Percentiles rank a stretch among this genome's conserved stretches.
Evolutionary conservation across 2,113 vertebrate genomes (phyloP).

Genomic region (Pteruthius melanotis): DNA sequence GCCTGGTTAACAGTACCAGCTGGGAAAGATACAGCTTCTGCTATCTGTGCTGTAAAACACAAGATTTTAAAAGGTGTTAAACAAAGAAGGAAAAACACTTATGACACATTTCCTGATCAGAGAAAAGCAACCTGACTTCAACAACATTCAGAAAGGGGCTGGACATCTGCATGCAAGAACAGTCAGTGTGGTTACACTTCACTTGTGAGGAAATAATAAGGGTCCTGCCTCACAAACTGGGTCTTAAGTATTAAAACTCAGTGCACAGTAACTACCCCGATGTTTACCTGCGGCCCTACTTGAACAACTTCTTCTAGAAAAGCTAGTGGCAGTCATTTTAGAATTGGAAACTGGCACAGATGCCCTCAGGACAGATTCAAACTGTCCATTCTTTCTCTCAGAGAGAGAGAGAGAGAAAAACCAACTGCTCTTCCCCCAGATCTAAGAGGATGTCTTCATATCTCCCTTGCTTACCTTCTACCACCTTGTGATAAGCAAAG

Average conservation of each 20-base stretch:
- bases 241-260: not conserved
- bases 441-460: not conserved
- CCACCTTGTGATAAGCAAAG: slow-evolving; percentile 95
- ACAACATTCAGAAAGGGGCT: not conserved
- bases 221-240: not conserved
- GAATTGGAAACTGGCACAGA: not conserved
- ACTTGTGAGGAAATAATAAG: not conserved
- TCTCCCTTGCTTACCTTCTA: slow-evolving; percentile 84
- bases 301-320: not conserved
- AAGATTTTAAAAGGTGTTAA: not conserved
- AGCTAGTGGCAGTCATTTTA: not conserved
- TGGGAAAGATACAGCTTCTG: not conserved
- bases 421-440: not conserved
- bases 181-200: not conserved
- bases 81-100: not conserved
- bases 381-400: not conserved
- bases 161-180: not conserved
- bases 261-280: not conserved
- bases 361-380: not conserved
- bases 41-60: not conserved
- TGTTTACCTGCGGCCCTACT: not conserved
- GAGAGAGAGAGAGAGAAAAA: not conserved
- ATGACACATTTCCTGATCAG: not conserved
- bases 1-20: not conserved
- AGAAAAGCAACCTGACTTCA: not conserved